A percentile compares a stretch with the other conserved stretches of the same genome.
These are phyloP conservation scores for Planiliza haematocheilus DNA, from an alignment of 2,113 vertebrate genomes.

Conservation along the genomic window DNA sequence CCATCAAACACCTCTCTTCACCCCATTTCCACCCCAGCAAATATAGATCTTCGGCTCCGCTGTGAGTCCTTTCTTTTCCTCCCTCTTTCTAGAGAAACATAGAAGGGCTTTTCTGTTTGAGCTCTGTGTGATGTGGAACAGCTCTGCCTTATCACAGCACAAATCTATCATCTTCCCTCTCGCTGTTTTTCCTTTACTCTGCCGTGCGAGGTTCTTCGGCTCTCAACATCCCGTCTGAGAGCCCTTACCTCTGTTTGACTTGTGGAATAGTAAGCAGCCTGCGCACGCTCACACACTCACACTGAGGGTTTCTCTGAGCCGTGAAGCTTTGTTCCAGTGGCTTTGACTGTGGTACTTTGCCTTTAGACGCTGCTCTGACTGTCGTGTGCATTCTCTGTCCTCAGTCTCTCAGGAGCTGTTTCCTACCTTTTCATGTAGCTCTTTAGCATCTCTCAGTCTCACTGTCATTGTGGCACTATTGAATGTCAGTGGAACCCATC, in stretches of 20 bases:
- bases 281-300: background rate
- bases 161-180: slow-evolving; percentile 34
- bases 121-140: slow-evolving; percentile 35
- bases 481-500: background rate
- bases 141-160: slow-evolving; percentile 29
- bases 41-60: slow-evolving; percentile 39
- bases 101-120: slow-evolving; percentile 17
- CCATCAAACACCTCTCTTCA: slow-evolving; percentile 34
- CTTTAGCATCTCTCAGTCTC: slow-evolving; percentile 7
- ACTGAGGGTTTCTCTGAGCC: background rate
- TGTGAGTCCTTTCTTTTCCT: slow-evolving; percentile 2
- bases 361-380: slow-evolving; percentile 21
- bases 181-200: background rate
- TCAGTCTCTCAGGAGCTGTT: slow-evolving; percentile 17
- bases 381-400: slow-evolving; percentile 1
- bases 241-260: slow-evolving; percentile 53
- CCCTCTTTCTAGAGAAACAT: slow-evolving; percentile 10
- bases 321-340: slow-evolving; percentile 39
- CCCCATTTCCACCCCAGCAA: slow-evolving; percentile 1
- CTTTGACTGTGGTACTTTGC: slow-evolving; percentile 35
- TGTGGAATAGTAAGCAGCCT: slow-evolving; percentile 2
- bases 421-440: slow-evolving; percentile 20
- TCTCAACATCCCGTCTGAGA: slow-evolving; percentile 34
- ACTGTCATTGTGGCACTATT: background rate
- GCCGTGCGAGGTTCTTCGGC: slow-evolving; percentile 12